Evolutionary conservation across 35 echinoderm and acorn worm genomes (phyloP).

Genomic region (Diadema setosum): DNA sequence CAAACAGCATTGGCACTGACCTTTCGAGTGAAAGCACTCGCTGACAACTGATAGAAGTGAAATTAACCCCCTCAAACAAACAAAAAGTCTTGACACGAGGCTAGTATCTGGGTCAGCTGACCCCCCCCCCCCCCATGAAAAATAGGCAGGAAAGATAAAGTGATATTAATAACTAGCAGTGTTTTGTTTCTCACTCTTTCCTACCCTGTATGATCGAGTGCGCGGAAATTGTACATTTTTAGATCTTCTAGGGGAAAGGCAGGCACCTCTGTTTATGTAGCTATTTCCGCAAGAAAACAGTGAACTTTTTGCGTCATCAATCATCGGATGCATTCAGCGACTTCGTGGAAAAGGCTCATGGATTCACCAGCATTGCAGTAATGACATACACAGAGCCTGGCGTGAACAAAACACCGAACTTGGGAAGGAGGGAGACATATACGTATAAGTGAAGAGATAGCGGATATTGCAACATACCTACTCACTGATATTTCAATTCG

Average conservation of each 20-base stretch:
- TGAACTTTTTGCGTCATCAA: not conserved
- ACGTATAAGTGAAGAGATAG: too few species aligned
- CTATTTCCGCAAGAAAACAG: not conserved
- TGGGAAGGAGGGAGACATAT: too few species aligned
- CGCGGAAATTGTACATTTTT: not conserved
- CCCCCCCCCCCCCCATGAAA: too few species aligned
- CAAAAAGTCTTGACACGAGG: not conserved
- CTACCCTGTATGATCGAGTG: not conserved
- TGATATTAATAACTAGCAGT: not conserved
- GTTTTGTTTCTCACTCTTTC: not conserved
- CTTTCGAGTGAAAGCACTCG: not conserved
- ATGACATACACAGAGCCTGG: too few species aligned
- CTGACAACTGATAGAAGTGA: too few species aligned
- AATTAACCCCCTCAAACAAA: not conserved
- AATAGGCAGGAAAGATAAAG: too few species aligned
- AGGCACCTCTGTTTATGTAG: not conserved
- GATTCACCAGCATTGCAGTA: too few species aligned
- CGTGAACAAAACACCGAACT: too few species aligned
- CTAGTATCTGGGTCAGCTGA: conserved; percentile 5
- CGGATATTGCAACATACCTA: too few species aligned
- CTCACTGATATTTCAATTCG: too few species aligned
- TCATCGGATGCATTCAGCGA: too few species aligned
- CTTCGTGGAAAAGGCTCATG: too few species aligned
- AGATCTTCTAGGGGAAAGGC: not conserved
- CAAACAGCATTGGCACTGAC: not conserved